phyloP scores from a whole-genome alignment of 2,113 vertebrate genomes.

The Acrocephalus arundinaceus region DNA sequence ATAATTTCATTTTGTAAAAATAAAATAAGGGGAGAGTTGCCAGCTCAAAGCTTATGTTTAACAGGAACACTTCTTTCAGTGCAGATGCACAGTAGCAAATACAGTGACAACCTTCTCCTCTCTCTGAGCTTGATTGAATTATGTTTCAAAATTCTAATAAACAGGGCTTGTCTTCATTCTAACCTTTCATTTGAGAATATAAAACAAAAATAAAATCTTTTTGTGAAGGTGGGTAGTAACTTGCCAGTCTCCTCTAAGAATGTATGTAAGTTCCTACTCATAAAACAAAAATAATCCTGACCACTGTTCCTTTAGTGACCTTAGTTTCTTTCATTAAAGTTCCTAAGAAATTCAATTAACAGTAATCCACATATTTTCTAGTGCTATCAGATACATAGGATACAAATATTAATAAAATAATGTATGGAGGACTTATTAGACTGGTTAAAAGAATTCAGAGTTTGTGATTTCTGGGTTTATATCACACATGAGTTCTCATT shows the following conservation, averaged over 20 bases:
- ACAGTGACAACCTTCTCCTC: background rate
- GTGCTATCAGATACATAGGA: background rate
- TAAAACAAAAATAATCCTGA: background rate
- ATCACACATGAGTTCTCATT: background rate
- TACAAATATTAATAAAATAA: background rate
- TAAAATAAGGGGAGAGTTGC: background rate
- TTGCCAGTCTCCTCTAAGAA: background rate
- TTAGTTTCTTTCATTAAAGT: background rate
- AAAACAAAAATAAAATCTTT: background rate
- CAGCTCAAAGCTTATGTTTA: background rate
- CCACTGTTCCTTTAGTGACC: background rate
- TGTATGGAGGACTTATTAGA: background rate
- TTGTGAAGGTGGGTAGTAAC: background rate
- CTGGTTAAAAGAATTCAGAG: background rate
- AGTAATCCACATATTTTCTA: background rate
- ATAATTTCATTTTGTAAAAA: background rate
- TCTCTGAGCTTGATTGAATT: background rate
- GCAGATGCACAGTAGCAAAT: background rate
- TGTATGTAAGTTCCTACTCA: fast-evolving
- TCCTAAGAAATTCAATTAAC: background rate
- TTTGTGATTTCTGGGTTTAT: background rate
- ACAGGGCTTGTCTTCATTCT: background rate
- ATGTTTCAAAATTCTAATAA: background rate
- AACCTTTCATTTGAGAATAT: background rate
- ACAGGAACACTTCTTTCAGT: background rate